These are phyloP conservation scores for Macaria liturata DNA, from an alignment of 2,888 invertebrate species.

Conservation along the genomic window DNA sequence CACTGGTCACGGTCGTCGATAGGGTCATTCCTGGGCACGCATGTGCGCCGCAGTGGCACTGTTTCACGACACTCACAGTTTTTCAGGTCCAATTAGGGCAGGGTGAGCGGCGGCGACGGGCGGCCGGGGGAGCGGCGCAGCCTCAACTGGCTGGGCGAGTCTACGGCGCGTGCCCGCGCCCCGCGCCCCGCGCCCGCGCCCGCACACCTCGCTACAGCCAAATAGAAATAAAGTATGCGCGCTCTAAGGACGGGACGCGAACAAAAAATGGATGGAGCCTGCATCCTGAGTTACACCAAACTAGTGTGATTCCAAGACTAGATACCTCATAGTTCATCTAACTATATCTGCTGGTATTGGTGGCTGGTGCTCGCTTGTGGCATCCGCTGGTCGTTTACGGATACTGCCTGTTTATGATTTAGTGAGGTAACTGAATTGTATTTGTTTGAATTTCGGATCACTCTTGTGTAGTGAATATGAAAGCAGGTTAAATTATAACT, in stretches of 20 bases:
- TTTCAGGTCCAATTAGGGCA: slow-evolving; percentile 50
- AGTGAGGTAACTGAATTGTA: too few relatives aligned
- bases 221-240: slow-evolving; percentile 79
- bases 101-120: slow-evolving; percentile 47
- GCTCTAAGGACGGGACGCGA: slow-evolving; percentile 73
- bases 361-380: background rate
- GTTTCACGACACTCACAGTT: slow-evolving; percentile 72
- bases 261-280: slow-evolving; percentile 66
- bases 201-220: slow-evolving; percentile 74
- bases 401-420: background rate
- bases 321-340: too few relatives aligned
- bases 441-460: too few relatives aligned
- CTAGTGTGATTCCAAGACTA: slow-evolving; percentile 1
- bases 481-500: too few relatives aligned
- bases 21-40: slow-evolving; percentile 59
- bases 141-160: slow-evolving; percentile 78
- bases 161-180: slow-evolving; percentile 74
- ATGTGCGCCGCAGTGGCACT: slow-evolving; percentile 48
- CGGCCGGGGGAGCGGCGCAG: slow-evolving; percentile 62
- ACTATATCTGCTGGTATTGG: too few relatives aligned
- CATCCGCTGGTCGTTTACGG: background rate
- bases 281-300: slow-evolving; percentile 44
- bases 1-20: slow-evolving; percentile 53
- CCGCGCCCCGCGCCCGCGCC: slow-evolving; percentile 56
- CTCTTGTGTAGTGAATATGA: too few relatives aligned